These are phyloP conservation scores for Clarias laeviceps DNA, from an alignment of 2,797 vertebrate genomes.

Conservation along the genomic window DNA sequence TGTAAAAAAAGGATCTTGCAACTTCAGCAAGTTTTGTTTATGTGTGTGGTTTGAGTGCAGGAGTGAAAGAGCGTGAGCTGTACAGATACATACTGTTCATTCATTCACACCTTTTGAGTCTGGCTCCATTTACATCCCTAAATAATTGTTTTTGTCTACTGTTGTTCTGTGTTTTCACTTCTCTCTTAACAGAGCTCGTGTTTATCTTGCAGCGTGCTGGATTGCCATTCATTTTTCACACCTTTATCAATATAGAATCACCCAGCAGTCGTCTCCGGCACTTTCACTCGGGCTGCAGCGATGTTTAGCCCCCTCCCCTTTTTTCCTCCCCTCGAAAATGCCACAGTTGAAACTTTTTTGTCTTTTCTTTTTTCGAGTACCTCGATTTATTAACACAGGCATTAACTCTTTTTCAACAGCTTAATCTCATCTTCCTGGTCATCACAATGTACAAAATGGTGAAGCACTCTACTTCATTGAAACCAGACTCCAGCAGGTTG, in stretches of 20 bases:
- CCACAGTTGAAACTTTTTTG: constrained; percentile 49
- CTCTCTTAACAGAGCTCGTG: constrained; percentile 47
- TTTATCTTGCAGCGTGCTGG: constrained; percentile 67
- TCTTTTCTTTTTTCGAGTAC: constrained; percentile 52
- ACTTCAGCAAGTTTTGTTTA: constrained; percentile 40
- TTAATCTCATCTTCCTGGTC: constrained; percentile 99
- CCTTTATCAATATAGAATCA: constrained; percentile 82
- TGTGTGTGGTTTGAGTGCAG: constrained; percentile 58
- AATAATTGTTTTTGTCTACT: neutral
- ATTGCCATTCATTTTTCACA: constrained; percentile 80
- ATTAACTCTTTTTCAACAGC: constrained; percentile 83
- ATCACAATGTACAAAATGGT: constrained; percentile 99
- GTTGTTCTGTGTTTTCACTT: constrained; percentile 32
- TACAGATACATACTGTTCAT: neutral
- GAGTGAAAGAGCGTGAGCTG: constrained; percentile 45
- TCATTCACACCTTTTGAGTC: neutral
- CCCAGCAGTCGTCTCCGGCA: constrained; percentile 78
- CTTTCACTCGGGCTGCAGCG: constrained; percentile 63
- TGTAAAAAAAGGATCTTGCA: constrained; percentile 1
- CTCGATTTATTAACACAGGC: constrained; percentile 54
- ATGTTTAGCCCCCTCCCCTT: constrained; percentile 68
- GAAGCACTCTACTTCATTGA: constrained; percentile 98
- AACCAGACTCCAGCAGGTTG: constrained; percentile 99
- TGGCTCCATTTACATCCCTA: neutral
- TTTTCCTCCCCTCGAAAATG: constrained; percentile 62